These are phyloP conservation scores for Oedothorax gibbosus DNA, from an alignment of 1,140 invertebrate species.

Conservation along the genomic window DNA sequence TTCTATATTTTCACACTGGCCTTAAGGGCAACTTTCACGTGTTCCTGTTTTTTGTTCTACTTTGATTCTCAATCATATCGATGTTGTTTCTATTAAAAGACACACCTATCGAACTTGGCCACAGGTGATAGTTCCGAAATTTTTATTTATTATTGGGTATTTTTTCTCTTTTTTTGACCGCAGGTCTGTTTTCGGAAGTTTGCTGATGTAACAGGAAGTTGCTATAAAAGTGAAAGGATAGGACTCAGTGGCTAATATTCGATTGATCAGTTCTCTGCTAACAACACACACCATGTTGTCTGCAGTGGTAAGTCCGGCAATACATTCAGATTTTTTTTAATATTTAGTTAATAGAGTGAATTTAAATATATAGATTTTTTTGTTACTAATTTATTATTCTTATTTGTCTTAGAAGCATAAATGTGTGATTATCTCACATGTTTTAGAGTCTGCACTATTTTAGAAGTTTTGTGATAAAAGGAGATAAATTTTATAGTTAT, in stretches of 20 bases:
- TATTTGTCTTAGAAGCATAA: neutral
- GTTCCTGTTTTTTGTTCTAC: constrained; percentile 54
- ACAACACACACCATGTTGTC: constrained; percentile 23
- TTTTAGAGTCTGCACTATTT: neutral
- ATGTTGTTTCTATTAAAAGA: constrained; percentile 54
- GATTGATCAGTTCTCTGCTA: constrained; percentile 4
- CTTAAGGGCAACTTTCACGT: constrained; percentile 30
- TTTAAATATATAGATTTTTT: neutral
- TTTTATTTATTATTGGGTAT: constrained; percentile 7
- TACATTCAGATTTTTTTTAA: neutral
- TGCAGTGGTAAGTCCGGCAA: constrained; percentile 3
- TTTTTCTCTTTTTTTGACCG: neutral
- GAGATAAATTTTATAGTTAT: too few species aligned
- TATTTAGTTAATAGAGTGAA: neutral
- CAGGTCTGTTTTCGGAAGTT: constrained; percentile 27
- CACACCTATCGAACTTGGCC: constrained; percentile 38
- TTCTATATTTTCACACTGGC: neutral
- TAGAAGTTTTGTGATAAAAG: neutral
- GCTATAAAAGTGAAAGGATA: constrained; percentile 53
- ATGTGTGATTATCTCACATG: neutral
- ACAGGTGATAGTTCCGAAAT: constrained; percentile 25
- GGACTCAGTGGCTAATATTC: neutral
- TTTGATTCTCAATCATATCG: constrained; percentile 39
- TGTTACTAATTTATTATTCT: neutral
- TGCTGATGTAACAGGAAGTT: constrained; percentile 42